phyloP scores from a whole-genome alignment of 1,140 invertebrate species.

The Penaeus chinensis region DNA sequence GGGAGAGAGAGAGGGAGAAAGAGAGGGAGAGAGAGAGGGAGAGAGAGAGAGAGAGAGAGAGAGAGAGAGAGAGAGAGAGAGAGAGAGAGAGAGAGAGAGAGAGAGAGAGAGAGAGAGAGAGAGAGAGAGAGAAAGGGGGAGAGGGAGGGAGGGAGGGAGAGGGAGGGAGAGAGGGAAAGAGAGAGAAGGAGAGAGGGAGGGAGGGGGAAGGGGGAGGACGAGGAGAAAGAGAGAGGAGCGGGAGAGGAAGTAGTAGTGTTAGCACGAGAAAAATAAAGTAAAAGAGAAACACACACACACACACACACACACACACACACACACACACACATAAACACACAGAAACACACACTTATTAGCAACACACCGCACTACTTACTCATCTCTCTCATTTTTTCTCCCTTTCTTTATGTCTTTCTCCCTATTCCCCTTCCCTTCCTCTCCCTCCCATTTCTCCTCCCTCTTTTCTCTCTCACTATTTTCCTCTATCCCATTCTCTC shows the following conservation, averaged over 20 bases:
- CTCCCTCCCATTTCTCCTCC: too few species aligned
- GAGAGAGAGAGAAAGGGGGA: background rate
- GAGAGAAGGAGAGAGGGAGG: background rate
- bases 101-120: background rate
- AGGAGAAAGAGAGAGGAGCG: background rate
- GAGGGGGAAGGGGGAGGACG: background rate
- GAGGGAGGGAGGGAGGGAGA: background rate
- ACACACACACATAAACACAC: too few species aligned
- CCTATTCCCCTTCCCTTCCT: too few species aligned
- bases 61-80: slow-evolving; percentile 13
- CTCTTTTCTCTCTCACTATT: too few species aligned
- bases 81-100: background rate
- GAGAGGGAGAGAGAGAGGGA: background rate
- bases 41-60: background rate
- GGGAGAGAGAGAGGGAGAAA: background rate
- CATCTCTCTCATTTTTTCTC: too few species aligned
- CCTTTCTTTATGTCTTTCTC: too few species aligned
- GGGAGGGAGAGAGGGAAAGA: background rate
- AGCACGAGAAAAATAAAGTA: background rate
- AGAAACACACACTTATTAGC: too few species aligned
- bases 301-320: too few species aligned
- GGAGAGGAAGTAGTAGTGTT: too few species aligned
- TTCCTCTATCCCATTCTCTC: too few species aligned
- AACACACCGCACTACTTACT: too few species aligned
- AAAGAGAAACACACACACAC: too few species aligned